phyloP scores from a whole-genome alignment of 1,140 invertebrate species.

The Hyphantria cunea region DNA sequence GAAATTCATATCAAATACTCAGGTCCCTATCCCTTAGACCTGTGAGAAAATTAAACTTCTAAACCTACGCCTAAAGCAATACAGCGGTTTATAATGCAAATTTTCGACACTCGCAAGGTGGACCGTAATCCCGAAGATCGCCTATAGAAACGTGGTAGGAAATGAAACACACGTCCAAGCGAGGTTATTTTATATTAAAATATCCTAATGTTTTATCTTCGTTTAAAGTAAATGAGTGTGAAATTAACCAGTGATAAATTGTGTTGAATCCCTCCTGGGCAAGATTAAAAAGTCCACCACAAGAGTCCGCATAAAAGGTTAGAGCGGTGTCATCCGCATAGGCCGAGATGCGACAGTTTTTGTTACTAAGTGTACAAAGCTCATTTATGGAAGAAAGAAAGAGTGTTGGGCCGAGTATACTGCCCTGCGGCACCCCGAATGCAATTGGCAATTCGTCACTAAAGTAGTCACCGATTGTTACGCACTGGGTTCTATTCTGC shows the following conservation, averaged over 20 bases:
- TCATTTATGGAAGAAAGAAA: conserved; percentile 1
- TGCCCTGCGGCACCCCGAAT: conserved; percentile 4
- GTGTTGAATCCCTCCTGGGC: too few relatives aligned
- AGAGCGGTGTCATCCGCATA: conserved; percentile 1
- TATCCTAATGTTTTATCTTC: conserved; percentile 8
- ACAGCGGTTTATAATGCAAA: too few relatives aligned
- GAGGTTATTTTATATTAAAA: too few relatives aligned
- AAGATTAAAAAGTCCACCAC: background rate
- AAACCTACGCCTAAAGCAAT: too few relatives aligned
- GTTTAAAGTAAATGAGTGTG: background rate
- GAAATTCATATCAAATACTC: too few relatives aligned
- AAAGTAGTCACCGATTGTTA: background rate
- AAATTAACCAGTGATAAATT: background rate
- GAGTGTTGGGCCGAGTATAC: conserved; percentile 1
- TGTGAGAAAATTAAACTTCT: too few relatives aligned
- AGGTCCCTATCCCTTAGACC: too few relatives aligned
- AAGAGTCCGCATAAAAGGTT: conserved; percentile 4
- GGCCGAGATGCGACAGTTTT: conserved; percentile 4
- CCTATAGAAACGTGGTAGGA: too few relatives aligned
- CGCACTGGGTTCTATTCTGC: background rate
- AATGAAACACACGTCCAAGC: too few relatives aligned
- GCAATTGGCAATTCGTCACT: background rate
- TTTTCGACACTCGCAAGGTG: too few relatives aligned
- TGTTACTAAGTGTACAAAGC: background rate
- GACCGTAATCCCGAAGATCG: too few relatives aligned